Evolutionary conservation across 2,888 invertebrate species (phyloP), one percentile per base, ranked within the genome.

Genomic region (Smittia sp.): DNA sequence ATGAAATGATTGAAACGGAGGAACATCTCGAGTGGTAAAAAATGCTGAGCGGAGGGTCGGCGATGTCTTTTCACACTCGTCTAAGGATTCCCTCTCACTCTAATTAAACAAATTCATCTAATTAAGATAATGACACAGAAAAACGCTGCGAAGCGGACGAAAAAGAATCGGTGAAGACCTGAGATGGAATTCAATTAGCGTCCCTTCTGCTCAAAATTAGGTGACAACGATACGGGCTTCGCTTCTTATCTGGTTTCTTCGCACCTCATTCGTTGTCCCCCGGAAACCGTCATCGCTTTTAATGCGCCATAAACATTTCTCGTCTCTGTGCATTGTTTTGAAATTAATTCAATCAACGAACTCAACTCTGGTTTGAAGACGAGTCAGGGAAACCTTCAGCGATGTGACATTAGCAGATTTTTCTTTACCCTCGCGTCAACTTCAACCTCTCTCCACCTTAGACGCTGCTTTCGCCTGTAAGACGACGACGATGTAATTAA

Each of bases 101-200:
- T 62, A 72, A 72, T 62, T 72, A 72, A 72, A 62, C 72, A 72
- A 62, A 38, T 62, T 72, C 38, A 72, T 72, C 62, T 72, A 72
- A 72, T 72, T 72, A 72, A 72, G 72, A 72, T 72, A 72, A 72
- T 69, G 69, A 69, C 41, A 69, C 54, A 24, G 24, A 67, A 67
- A 18, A 38, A 38, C 20, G 24, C 46, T 41, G 27, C 25, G 22
- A 62, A 38, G 18, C 32, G 38, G 46, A 25, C 9, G 46, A 46
- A 20, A 11, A 58, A 22, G 22, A 58, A 20, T 20, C 18, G 15
- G 58, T 22, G 27, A 69, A 69, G 69, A 69, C 69, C 69, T 69
- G 69, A 69, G 41, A 69, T 9, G 32, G 38, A 69, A 69, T 69
- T 69, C 69, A 69, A 69, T 69, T 69, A 69, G 69, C 24, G 69